Conservation (phyloP, 1,140 invertebrate species). For the Camponotus vicinus region DNA sequence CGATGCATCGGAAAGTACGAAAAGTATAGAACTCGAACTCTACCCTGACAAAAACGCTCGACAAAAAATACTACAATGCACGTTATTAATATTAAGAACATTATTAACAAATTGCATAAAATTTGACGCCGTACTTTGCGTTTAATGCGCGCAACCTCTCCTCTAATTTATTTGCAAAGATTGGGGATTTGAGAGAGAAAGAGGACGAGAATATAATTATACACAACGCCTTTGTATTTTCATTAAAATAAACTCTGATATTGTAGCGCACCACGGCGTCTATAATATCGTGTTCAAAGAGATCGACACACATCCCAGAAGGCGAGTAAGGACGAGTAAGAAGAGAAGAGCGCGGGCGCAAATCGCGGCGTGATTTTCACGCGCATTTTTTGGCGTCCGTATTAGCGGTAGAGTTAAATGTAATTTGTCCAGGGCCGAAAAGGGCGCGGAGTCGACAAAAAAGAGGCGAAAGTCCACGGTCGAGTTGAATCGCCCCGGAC, state of each 20-base stretch:
- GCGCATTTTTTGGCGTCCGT: constrained; percentile 64
- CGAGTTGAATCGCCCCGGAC: constrained; percentile 2
- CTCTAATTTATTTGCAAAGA: not conserved
- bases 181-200: not conserved
- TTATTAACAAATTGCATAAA: constrained; percentile 18
- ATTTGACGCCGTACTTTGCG: not conserved
- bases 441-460: not conserved
- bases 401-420: constrained; percentile 72
- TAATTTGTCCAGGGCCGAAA: constrained; percentile 67
- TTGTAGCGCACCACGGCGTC: not conserved
- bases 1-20: constrained; percentile 25
- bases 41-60: constrained; percentile 14
- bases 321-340: not conserved
- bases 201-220: not conserved
- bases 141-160: not conserved
- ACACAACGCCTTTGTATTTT: not conserved
- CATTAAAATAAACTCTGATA: constrained; percentile 7
- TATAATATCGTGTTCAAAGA: constrained; percentile 13
- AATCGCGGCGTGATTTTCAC: constrained; percentile 71
- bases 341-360: constrained; percentile 39
- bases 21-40: constrained; percentile 12
- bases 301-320: not conserved
- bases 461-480: not conserved
- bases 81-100: constrained; percentile 7
- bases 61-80: constrained; percentile 21